Evolutionary conservation across 1,140 invertebrate genomes (phyloP).

Genomic region (Drosophila melanica): DNA sequence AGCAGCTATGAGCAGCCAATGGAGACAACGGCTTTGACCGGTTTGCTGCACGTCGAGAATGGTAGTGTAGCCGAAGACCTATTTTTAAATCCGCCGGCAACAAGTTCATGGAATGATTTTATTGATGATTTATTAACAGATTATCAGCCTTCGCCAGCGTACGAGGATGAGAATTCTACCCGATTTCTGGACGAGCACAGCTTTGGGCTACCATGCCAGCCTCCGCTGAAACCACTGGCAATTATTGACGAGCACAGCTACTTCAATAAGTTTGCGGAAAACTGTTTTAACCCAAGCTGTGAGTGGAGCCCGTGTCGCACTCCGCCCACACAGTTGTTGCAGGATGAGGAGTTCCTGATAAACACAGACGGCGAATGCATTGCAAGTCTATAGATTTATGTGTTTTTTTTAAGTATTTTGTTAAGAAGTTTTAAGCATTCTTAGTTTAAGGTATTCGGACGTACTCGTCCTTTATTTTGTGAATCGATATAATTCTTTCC

Average conservation of each 20-base stretch:
- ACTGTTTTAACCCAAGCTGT: constrained; percentile 85
- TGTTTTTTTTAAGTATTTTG: constrained; percentile 33
- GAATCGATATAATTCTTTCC: constrained; percentile 69
- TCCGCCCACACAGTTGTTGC: constrained; percentile 56
- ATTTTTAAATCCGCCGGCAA: constrained; percentile 39
- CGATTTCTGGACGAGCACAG: constrained; percentile 32
- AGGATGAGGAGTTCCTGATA: constrained; percentile 29
- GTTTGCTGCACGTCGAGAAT: constrained; percentile 35
- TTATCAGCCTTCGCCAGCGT: constrained; percentile 34
- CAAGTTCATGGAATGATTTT: constrained; percentile 62
- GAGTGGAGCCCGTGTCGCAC: constrained; percentile 70
- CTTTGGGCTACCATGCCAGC: constrained; percentile 11
- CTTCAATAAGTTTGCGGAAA: constrained; percentile 84
- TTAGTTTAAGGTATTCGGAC: constrained; percentile 15
- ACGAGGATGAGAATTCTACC: constrained; percentile 37
- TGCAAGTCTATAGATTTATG: constrained; percentile 52
- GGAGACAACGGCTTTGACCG: constrained; percentile 25
- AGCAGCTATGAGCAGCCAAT: constrained; percentile 36
- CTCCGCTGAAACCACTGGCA: constrained; percentile 4
- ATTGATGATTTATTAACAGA: constrained; percentile 66
- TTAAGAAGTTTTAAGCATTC: constrained; percentile 16
- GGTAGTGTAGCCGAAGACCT: constrained; percentile 44
- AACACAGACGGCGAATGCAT: constrained; percentile 17
- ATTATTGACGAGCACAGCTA: constrained; percentile 44
- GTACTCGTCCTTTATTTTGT: constrained; percentile 38